Percentiles rank a stretch among this genome's conserved stretches.
These are phyloP conservation scores for Notarius lentiginosus DNA, from an alignment of 2,113 vertebrate species.

Conservation along the genomic window DNA sequence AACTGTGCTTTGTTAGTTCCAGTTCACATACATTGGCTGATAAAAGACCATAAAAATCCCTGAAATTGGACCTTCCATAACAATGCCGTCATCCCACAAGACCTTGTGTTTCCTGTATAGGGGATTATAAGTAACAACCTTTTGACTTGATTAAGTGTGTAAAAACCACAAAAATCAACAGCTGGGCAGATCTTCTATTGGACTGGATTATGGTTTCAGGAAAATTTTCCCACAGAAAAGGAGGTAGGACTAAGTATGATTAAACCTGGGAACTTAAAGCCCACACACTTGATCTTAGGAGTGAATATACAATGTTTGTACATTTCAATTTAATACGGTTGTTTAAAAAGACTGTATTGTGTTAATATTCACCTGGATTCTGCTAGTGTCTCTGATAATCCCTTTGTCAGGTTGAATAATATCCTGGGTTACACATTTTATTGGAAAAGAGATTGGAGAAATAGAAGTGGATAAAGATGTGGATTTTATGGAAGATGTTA, in stretches of 20 bases:
- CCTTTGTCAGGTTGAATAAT: not conserved
- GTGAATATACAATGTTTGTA: not conserved
- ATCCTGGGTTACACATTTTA: not conserved
- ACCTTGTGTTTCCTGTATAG: conserved; percentile 12
- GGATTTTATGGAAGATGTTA: not conserved
- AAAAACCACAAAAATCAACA: conserved; percentile 20
- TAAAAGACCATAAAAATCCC: conserved; percentile 12
- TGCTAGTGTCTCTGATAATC: not conserved
- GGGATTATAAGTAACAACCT: conserved; percentile 27
- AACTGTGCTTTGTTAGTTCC: conserved; percentile 13
- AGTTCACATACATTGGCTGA: conserved; percentile 11
- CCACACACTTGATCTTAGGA: not conserved
- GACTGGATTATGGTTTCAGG: conserved; percentile 17
- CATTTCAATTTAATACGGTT: not conserved
- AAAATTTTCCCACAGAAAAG: conserved; percentile 15
- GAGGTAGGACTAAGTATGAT: not conserved
- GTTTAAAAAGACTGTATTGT: not conserved
- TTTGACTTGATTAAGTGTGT: conserved; percentile 19
- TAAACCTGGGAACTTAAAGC: not conserved
- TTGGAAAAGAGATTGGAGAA: not conserved
- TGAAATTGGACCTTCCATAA: conserved; percentile 23
- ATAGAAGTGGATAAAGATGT: not conserved
- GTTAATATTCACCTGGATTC: not conserved
- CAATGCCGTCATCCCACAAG: conserved; percentile 32
- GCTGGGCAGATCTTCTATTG: conserved; percentile 18